phyloP scores from a whole-genome alignment of 2,797 vertebrate species.

The Anniella stebbinsi region DNA sequence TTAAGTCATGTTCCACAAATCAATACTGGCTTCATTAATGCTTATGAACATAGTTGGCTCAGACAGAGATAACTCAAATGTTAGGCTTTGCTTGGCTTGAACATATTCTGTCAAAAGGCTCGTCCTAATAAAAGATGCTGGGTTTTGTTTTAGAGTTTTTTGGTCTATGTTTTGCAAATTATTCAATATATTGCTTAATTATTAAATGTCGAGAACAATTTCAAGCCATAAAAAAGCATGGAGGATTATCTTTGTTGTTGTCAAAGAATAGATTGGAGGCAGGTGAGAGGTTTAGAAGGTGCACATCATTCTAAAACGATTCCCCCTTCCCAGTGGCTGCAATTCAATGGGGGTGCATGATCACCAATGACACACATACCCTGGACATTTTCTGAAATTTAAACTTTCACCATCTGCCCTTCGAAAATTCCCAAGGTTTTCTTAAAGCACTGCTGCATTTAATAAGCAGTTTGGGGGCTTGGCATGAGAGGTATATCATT shows the following conservation, averaged over 20 bases:
- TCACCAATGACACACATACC: neutral
- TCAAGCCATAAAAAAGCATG: conserved; percentile 49
- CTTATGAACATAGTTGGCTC: conserved; percentile 72
- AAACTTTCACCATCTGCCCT: neutral
- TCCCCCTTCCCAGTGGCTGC: neutral
- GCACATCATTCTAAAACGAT: conserved; percentile 23
- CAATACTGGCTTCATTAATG: conserved; percentile 80
- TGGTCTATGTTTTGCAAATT: conserved; percentile 36
- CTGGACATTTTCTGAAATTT: neutral
- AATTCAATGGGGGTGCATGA: neutral
- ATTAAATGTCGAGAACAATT: conserved; percentile 55
- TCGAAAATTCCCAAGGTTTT: neutral
- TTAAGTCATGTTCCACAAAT: conserved; percentile 80
- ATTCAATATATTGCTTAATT: conserved; percentile 66
- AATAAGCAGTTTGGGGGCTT: neutral
- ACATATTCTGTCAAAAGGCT: conserved; percentile 37
- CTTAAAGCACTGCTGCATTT: neutral
- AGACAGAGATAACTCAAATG: conserved; percentile 54
- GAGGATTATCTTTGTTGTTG: conserved; percentile 18
- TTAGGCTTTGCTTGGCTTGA: conserved; percentile 36
- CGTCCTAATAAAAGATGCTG: conserved; percentile 7
- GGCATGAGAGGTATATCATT: neutral
- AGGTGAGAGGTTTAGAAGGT: conserved; percentile 30
- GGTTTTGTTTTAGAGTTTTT: neutral
- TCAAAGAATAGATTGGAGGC: conserved; percentile 49